phyloP scores from a whole-genome alignment of 2,797 vertebrate genomes.

The Chromis chromis region DNA sequence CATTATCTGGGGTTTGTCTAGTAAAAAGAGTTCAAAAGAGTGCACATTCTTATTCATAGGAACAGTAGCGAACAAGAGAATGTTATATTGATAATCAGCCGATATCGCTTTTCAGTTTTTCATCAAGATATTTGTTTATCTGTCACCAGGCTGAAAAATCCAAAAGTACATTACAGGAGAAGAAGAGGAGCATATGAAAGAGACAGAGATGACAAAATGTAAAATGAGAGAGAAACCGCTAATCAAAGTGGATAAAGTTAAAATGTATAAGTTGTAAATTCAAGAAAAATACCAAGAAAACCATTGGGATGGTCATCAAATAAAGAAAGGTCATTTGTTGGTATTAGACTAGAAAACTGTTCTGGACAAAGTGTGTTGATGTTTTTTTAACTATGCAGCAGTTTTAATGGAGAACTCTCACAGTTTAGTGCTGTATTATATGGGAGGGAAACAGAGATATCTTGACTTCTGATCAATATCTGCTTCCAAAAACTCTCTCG shows the following conservation, averaged over 20 bases:
- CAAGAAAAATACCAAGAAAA: not conserved
- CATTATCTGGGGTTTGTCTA: not conserved
- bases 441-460: not conserved
- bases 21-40: not conserved
- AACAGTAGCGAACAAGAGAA: not conserved
- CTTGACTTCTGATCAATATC: not conserved
- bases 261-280: not conserved
- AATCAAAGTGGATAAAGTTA: not conserved
- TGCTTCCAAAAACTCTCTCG: not conserved
- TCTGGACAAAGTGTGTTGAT: not conserved
- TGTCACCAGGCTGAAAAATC: not conserved
- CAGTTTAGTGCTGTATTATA: not conserved
- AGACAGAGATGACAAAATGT: not conserved
- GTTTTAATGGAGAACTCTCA: not conserved
- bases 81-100: not conserved
- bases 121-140: not conserved
- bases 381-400: not conserved
- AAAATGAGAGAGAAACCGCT: not conserved
- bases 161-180: not conserved
- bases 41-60: not conserved
- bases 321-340: too few species aligned
- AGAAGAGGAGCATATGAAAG: not conserved
- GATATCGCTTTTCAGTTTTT: not conserved
- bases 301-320: too few species aligned
- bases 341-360: not conserved